Conservation (phyloP, 2,113 vertebrate species). For the Callaeas wilsoni region DNA sequence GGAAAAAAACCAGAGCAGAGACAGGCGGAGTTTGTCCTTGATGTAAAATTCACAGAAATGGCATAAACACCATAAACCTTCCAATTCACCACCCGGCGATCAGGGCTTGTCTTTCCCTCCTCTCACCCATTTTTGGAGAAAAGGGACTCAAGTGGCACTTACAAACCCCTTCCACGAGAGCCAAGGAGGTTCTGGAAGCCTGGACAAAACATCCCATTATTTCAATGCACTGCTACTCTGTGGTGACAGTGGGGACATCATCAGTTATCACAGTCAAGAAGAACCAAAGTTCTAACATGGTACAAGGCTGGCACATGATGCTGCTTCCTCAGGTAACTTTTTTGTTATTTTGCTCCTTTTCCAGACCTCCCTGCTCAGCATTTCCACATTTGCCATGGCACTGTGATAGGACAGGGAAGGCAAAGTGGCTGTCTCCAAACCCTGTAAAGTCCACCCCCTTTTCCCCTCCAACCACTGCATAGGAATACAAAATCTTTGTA, state of each 20-base stretch:
- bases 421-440: neutral
- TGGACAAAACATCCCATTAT: neutral
- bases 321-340: neutral
- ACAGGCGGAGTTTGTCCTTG: neutral
- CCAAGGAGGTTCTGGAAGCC: neutral
- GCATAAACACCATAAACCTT: neutral
- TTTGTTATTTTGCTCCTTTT: neutral
- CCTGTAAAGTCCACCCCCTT: neutral
- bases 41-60: neutral
- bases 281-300: neutral
- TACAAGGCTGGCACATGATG: neutral
- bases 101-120: neutral
- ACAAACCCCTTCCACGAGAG: neutral
- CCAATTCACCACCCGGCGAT: neutral
- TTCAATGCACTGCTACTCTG: neutral
- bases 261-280: neutral
- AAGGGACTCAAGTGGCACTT: neutral
- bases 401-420: neutral
- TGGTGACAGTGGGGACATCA: neutral
- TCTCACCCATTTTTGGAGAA: neutral
- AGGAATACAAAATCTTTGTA: neutral
- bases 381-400: neutral
- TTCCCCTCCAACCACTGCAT: neutral
- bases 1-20: neutral
- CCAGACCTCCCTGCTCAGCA: neutral